These are phyloP conservation scores for Caerostris darwini DNA, from an alignment of 1,140 invertebrate species.

Conservation along the genomic window DNA sequence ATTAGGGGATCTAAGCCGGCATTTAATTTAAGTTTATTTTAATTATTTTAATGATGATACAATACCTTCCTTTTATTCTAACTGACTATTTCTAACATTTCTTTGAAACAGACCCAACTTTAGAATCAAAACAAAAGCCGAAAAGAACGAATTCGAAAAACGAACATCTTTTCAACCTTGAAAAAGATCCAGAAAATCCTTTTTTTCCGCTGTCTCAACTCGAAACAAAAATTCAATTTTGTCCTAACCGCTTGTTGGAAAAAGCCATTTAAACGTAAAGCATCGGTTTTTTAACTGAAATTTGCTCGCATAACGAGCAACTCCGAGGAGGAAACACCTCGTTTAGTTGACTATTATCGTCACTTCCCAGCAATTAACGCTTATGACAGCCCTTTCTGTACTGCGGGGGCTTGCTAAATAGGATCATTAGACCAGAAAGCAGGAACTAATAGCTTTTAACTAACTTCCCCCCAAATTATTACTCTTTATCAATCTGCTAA, in stretches of 20 bases:
- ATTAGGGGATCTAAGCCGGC: too few species aligned
- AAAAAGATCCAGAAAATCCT: background rate
- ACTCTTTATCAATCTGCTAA: slow-evolving; percentile 38
- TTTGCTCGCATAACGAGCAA: background rate
- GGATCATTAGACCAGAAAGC: slow-evolving; percentile 21
- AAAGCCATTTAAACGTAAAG: slow-evolving; percentile 25
- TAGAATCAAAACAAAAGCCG: too few species aligned
- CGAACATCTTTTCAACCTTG: background rate
- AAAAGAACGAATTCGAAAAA: too few species aligned
- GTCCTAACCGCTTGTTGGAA: background rate
- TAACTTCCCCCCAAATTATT: slow-evolving; percentile 30
- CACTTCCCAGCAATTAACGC: slow-evolving; percentile 46
- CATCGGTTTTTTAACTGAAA: slow-evolving; percentile 7
- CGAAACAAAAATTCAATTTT: background rate
- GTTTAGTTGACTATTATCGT: slow-evolving; percentile 33
- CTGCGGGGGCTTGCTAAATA: background rate
- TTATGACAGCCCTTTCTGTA: slow-evolving; percentile 29
- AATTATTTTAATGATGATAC: too few species aligned
- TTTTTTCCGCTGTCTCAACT: background rate
- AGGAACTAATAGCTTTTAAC: slow-evolving; percentile 58
- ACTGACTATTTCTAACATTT: too few species aligned
- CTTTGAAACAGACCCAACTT: too few species aligned
- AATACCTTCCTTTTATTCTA: too few species aligned
- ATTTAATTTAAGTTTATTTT: too few species aligned
- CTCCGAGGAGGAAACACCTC: slow-evolving; percentile 32